Percentiles rank a stretch among this genome's conserved stretches.
Conservation (phyloP, 2,888 invertebrate species). For the Tethea ocularis region DNA sequence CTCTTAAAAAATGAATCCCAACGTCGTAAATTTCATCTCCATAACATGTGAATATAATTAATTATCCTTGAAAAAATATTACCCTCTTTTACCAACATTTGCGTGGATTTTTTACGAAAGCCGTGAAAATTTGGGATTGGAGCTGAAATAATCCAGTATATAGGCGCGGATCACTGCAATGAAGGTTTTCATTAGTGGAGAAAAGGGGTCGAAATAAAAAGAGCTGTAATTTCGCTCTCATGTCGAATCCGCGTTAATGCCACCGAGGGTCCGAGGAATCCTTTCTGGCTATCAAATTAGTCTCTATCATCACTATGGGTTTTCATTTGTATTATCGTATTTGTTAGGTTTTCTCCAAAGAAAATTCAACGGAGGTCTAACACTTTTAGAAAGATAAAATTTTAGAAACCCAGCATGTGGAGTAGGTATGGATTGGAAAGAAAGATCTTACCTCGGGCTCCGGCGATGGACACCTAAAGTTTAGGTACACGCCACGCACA, state of each 20-base stretch:
- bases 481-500: too few species aligned
- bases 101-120: slow-evolving; percentile 23
- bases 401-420: too few species aligned
- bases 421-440: too few species aligned
- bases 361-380: too few species aligned
- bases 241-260: slow-evolving; percentile 64
- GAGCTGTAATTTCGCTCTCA: slow-evolving; percentile 62
- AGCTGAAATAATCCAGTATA: slow-evolving; percentile 37
- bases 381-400: too few species aligned
- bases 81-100: neutral
- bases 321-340: slow-evolving; percentile 31
- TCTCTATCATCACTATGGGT: slow-evolving; percentile 31
- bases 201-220: slow-evolving; percentile 57
- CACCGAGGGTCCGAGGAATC: slow-evolving; percentile 55
- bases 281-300: slow-evolving; percentile 60
- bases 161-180: slow-evolving; percentile 46
- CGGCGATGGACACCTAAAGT: too few species aligned
- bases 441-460: too few species aligned
- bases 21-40: neutral
- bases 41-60: neutral
- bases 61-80: neutral
- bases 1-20: neutral
- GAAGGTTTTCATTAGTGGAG: slow-evolving; percentile 62
- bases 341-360: too few species aligned
- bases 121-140: slow-evolving; percentile 40